Evolutionary conservation across 2,113 vertebrate genomes (phyloP), one percentile per base, ranked within the genome.

Genomic region (Solea solea): DNA sequence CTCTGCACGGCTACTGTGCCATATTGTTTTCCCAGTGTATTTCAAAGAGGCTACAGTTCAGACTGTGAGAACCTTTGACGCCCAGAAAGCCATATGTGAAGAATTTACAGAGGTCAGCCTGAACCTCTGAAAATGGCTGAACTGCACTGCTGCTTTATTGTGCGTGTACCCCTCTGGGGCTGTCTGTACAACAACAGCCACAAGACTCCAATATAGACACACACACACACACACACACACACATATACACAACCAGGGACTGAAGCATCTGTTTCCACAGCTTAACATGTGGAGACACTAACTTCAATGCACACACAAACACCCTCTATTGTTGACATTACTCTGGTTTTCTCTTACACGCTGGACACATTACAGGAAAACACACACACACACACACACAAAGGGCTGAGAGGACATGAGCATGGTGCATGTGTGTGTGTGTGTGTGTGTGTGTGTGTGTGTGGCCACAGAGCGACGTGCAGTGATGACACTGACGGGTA

Each of bases 251-350:
- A 16, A 72, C 78, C 81, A 49, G 68, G 64, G 78, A 76, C 74
- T 72, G 68, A 88, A 65, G 79, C 89, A 88, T 88, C 86, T 89
- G 86, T 88, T 91, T 91, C 89, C 89, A 84, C 65, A 86, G 81
- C 64, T 64, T 63, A 60, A 71, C 78, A 83, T 81, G 78, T 60
- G 76, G 52, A 77, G 62, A 49, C 83, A 56, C 48, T 76, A 25
- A 69, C 44, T 68, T 64, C 57, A 69, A 55, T 69, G 60, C 76
- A 67, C 82, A 78, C 56, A 61, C 80, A 64, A 64, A 79, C 80
- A 44, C 71, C 34, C 69, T 13, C 59, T 46, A 12, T 51, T 86
- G 85, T 83, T 88, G 76, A 85, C 78, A 81, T 66, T 46, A 16
- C 50, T 65, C 34, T 34, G 56, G 59, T 77, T 79, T 87, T 77